Conservation (phyloP, 1,140 invertebrate genomes). For the Araneus ventricosus region DNA sequence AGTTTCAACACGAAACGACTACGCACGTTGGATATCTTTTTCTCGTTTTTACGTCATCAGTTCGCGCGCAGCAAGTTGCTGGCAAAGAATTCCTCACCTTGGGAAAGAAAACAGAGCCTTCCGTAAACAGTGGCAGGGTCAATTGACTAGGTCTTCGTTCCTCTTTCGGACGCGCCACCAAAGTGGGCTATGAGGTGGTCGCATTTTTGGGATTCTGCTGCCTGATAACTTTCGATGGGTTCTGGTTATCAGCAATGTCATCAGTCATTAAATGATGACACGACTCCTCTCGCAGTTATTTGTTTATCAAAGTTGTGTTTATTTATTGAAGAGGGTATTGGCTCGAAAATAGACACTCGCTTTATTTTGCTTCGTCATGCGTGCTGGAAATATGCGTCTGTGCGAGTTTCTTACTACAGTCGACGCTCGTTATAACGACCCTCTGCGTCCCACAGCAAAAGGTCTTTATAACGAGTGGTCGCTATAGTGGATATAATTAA, state of each 20-base stretch:
- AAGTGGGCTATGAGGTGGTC: conserved; percentile 47
- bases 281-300: not conserved
- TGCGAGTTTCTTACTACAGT: too few species aligned
- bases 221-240: not conserved
- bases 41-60: not conserved
- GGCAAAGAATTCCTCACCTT: conserved; percentile 30
- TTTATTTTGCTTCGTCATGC: too few species aligned
- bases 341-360: too few species aligned
- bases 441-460: too few species aligned
- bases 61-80: not conserved
- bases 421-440: too few species aligned
- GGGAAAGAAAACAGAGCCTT: not conserved
- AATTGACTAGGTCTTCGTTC: not conserved
- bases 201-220: conserved; percentile 43
- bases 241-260: not conserved
- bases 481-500: too few species aligned
- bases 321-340: not conserved
- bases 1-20: not conserved
- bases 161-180: not conserved
- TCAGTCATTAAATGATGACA: not conserved
- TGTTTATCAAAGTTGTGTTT: not conserved
- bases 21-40: not conserved
- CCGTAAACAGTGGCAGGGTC: conserved; percentile 36
- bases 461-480: too few species aligned
- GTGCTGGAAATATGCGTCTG: too few species aligned